Evolutionary conservation across 2,888 invertebrate genomes (phyloP), one percentile per base, ranked within the genome.

Genomic region (Acanthosepion esculentum): DNA sequence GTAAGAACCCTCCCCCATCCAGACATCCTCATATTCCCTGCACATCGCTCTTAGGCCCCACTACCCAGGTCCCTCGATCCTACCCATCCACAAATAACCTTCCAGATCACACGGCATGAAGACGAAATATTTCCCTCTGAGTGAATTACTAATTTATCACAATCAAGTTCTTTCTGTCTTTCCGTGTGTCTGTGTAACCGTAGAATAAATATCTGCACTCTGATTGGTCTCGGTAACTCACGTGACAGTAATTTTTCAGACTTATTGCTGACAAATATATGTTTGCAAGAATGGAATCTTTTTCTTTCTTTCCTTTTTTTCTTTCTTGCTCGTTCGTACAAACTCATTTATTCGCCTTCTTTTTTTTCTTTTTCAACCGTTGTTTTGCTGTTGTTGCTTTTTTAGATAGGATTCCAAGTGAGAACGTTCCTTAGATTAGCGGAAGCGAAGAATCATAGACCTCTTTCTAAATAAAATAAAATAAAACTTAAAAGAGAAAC

Each of bases 31-130:
- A n/a, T n/a, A n/a, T 78, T 78, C n/a, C n/a, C 78, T 33, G 33
- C n/a, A 78, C n/a, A 78, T 78, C 18, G 78, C n/a, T 78, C 78
- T 78, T 33, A n/a, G 78, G 29, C n/a, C n/a, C 78, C 23, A 3
- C n/a, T 12, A n/a, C 7, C 78, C 78, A 12, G 33, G n/a, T 33
- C 78, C n/a, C 78, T n/a, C 78, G 23, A 23, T 59, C 78, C n/a
- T 78, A 8, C n/a, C 15, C 78, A n/a, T n/a, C 78, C 12, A 33
- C 78, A 78, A 78, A 78, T 78, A 78, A n/a, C 78, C n/a, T 33
- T n/a, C 78, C 78, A 78, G 78, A 78, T 78, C 78, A 78, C n/a
- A 78, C 78, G 78, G 78, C 78, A 78, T 78, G 78, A 78, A n/a
- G 78, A 78, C 78, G 78, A 78, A 78, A 78, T 78, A 78, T n/a